Conservation (phyloP, 2,797 vertebrate species). For the Perdix hodgsoniae region DNA sequence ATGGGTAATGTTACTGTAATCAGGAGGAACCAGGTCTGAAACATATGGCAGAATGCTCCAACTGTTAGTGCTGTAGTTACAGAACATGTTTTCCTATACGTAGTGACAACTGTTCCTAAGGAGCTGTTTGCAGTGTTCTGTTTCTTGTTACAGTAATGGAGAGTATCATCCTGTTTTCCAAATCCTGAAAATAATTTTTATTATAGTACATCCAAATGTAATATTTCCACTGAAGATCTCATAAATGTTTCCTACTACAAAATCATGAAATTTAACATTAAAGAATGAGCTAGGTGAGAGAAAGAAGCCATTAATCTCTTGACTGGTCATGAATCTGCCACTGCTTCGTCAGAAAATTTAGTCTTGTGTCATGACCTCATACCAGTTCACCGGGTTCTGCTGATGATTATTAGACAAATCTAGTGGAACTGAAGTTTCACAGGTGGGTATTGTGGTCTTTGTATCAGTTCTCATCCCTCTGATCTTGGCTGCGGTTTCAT, state of each 20-base stretch:
- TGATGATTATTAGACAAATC: slow-evolving; percentile 11
- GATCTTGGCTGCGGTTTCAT: not conserved
- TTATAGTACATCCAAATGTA: not conserved
- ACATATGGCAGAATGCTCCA: not conserved
- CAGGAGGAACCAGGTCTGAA: slow-evolving; percentile 16
- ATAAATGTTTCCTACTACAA: not conserved
- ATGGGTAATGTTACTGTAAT: slow-evolving; percentile 9
- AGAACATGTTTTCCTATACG: not conserved
- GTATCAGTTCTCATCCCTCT: not conserved
- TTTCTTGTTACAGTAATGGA: not conserved
- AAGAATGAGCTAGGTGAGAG: not conserved
- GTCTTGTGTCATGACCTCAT: not conserved
- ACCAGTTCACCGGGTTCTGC: not conserved
- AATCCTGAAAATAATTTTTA: not conserved
- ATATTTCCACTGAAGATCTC: not conserved
- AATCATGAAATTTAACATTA: not conserved
- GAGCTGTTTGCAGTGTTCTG: not conserved
- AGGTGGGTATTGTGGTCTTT: not conserved
- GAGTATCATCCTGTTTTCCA: not conserved
- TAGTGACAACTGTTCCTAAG: not conserved
- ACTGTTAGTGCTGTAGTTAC: not conserved
- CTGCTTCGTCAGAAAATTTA: not conserved
- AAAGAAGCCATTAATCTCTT: not conserved
- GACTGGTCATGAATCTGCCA: not conserved
- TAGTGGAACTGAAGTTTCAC: not conserved